Evolutionary conservation across 2,888 invertebrate species (phyloP).

Genomic region (Diadromus collaris): DNA sequence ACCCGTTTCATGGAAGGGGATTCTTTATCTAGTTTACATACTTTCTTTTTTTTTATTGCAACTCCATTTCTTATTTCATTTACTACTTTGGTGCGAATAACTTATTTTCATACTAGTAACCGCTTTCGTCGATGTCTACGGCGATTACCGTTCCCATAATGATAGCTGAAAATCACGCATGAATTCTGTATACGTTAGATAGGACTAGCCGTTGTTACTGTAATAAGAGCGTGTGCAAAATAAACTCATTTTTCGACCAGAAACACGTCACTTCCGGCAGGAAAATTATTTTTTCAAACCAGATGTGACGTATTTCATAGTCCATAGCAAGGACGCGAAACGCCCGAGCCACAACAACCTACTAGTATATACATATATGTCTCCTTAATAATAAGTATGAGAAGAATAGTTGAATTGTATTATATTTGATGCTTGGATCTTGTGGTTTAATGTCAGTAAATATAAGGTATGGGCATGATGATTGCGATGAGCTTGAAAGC

Average conservation of each 20-base stretch:
- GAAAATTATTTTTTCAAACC: too few species aligned
- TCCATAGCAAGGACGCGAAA: neutral
- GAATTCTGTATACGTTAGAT: conserved; percentile 5
- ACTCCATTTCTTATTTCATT: neutral
- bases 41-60: neutral
- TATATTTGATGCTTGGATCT: conserved; percentile 13
- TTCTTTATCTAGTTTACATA: neutral
- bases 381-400: neutral
- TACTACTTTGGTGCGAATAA: neutral
- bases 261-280: neutral
- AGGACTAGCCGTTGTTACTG: neutral
- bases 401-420: conserved; percentile 7
- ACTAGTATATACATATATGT: neutral
- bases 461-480: conserved; percentile 8
- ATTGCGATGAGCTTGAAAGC: conserved; percentile 26
- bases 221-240: neutral
- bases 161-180: conserved; percentile 1
- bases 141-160: neutral
- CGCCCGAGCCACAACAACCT: neutral
- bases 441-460: conserved; percentile 19
- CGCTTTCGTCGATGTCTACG: neutral
- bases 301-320: neutral
- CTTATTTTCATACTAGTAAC: neutral
- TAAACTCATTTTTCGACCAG: neutral
- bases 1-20: neutral